Evolutionary conservation across 2,888 invertebrate species (phyloP).

Genomic region (Cerceris ruficornis): DNA sequence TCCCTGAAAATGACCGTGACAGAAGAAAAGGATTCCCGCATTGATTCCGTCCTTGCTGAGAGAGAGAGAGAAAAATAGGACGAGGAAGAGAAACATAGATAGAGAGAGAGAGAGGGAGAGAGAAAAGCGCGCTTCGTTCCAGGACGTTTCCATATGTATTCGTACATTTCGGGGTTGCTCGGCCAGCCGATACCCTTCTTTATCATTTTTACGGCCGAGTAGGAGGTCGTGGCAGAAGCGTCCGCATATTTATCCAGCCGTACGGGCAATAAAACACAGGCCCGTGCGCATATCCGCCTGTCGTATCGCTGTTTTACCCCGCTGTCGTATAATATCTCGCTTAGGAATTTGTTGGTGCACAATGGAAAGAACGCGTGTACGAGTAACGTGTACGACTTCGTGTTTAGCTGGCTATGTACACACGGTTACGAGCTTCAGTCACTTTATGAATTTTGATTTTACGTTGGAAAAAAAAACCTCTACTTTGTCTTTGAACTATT

Average conservation of each 20-base stretch:
- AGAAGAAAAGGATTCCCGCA: slow-evolving; percentile 34
- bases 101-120: slow-evolving; percentile 7
- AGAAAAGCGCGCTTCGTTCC: slow-evolving; percentile 32
- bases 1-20: slow-evolving; percentile 26
- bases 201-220: slow-evolving; percentile 79
- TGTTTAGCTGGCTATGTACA: too few relatives aligned
- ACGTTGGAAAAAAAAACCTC: too few relatives aligned
- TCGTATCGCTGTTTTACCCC: slow-evolving; percentile 45
- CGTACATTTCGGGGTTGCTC: slow-evolving; percentile 70
- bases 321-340: slow-evolving; percentile 59
- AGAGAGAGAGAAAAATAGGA: not conserved
- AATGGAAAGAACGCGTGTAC: slow-evolving; percentile 4
- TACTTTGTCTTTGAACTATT: too few relatives aligned
- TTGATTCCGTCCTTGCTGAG: slow-evolving; percentile 37
- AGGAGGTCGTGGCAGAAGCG: slow-evolving; percentile 75
- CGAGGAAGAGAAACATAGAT: slow-evolving; percentile 3
- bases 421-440: too few relatives aligned
- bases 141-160: slow-evolving; percentile 73
- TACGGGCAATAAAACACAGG: slow-evolving; percentile 77
- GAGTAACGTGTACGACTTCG: not conserved
- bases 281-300: slow-evolving; percentile 64
- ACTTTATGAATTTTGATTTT: too few relatives aligned
- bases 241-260: slow-evolving; percentile 74
- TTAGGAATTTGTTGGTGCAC: slow-evolving; percentile 50
- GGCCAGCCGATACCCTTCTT: slow-evolving; percentile 77